These are phyloP conservation scores for Conops quadrifasciatus DNA, from an alignment of 2,888 invertebrate species.

Conservation along the genomic window DNA sequence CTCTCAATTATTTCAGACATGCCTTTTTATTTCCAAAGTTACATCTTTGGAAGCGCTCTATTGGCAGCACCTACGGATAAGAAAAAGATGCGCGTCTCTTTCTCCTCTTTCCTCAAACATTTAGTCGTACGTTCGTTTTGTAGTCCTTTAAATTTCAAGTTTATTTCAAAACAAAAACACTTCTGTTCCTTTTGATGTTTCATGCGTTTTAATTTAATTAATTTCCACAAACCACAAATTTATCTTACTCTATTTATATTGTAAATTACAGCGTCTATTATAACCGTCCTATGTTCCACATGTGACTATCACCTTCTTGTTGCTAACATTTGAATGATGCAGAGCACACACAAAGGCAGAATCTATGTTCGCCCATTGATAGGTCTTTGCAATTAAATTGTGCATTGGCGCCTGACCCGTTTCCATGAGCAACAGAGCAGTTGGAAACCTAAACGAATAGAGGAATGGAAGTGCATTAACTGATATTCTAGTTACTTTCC, in stretches of 20 bases:
- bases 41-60: too few relatives aligned
- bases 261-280: not conserved
- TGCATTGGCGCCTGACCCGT: slow-evolving; percentile 50
- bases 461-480: not conserved
- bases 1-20: too few relatives aligned
- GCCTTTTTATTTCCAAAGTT: too few relatives aligned
- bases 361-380: slow-evolving; percentile 46
- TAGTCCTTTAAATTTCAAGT: too few relatives aligned
- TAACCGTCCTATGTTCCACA: slow-evolving; percentile 39
- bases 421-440: slow-evolving; percentile 53
- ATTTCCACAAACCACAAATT: slow-evolving; percentile 26
- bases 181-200: slow-evolving; percentile 2
- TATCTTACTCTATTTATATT: slow-evolving; percentile 17
- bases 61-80: too few relatives aligned
- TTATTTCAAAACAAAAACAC: too few relatives aligned
- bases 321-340: slow-evolving; percentile 53
- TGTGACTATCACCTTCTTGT: slow-evolving; percentile 53
- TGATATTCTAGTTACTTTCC: not conserved
- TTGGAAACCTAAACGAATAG: slow-evolving; percentile 51
- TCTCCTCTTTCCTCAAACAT: too few relatives aligned
- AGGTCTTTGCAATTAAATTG: slow-evolving; percentile 48
- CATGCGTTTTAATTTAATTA: slow-evolving; percentile 10
- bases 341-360: slow-evolving; percentile 53
- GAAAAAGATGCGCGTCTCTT: too few relatives aligned
- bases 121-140: too few relatives aligned